Evolutionary conservation across 2,797 vertebrate genomes (phyloP).

Genomic region (Melopsittacus undulatus): DNA sequence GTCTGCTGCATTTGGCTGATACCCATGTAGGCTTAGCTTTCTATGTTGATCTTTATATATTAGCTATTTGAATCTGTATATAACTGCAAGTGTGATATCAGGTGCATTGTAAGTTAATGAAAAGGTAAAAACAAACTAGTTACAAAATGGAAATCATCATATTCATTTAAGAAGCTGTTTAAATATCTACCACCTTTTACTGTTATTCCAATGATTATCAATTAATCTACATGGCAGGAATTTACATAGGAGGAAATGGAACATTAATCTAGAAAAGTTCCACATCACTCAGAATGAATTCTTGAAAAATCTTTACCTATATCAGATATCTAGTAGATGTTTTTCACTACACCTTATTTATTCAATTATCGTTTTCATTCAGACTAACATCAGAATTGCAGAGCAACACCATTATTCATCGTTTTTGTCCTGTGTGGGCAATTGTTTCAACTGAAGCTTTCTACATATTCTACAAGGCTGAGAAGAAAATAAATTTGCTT

Average conservation of each 20-base stretch:
- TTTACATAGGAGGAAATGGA: background rate
- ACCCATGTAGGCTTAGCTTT: background rate
- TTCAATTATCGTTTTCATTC: background rate
- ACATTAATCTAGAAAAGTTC: background rate
- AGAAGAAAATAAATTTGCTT: background rate
- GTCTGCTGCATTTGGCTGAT: background rate
- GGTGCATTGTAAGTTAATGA: background rate
- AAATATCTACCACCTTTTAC: background rate
- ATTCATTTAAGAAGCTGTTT: background rate
- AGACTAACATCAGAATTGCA: background rate
- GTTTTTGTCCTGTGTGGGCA: background rate
- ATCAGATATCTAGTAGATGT: background rate
- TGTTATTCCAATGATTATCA: conserved; percentile 21
- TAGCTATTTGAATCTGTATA: background rate
- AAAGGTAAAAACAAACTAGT: background rate
- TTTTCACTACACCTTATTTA: background rate
- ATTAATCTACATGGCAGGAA: background rate
- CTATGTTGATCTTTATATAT: background rate
- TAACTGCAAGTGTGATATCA: background rate
- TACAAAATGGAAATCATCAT: background rate
- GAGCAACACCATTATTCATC: background rate
- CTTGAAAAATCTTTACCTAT: background rate
- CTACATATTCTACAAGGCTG: background rate
- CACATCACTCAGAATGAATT: background rate
- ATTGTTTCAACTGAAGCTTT: background rate